Evolutionary conservation across 2,113 vertebrate species (phyloP).

Genomic region (Gasterosteus nipponicus): DNA sequence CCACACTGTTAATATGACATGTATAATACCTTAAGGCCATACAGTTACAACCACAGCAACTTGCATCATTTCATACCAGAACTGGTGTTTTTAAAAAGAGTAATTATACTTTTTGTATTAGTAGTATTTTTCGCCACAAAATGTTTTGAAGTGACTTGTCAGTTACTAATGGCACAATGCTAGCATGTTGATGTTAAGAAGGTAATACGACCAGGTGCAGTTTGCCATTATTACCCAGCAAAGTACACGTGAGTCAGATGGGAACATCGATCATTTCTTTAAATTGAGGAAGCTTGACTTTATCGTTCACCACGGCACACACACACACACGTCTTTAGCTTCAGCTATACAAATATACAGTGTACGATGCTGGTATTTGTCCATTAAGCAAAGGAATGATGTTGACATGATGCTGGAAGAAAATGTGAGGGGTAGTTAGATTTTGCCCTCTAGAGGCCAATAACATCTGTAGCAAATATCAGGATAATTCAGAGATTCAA

Average conservation of each 20-base stretch:
- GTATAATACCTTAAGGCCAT: neutral
- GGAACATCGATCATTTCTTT: neutral
- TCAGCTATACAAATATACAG: too few species aligned
- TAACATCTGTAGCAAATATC: neutral
- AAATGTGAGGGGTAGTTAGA: neutral
- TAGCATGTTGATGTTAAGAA: neutral
- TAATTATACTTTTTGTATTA: neutral
- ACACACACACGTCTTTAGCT: neutral
- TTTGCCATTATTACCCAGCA: neutral
- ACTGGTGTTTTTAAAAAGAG: conserved; percentile 15
- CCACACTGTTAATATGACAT: neutral
- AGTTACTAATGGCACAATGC: neutral
- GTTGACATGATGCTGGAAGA: neutral
- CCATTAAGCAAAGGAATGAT: neutral
- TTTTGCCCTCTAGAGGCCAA: neutral
- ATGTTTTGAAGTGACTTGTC: neutral
- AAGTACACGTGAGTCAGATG: neutral
- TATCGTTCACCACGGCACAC: neutral
- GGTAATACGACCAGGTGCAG: neutral
- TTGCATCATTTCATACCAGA: conserved; percentile 1
- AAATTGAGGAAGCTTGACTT: neutral
- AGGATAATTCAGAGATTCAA: neutral
- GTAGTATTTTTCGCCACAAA: neutral
- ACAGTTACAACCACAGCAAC: neutral
- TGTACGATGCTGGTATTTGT: neutral